Conservation (phyloP, 2,113 vertebrate species). For the Ranitomeya imitator region DNA sequence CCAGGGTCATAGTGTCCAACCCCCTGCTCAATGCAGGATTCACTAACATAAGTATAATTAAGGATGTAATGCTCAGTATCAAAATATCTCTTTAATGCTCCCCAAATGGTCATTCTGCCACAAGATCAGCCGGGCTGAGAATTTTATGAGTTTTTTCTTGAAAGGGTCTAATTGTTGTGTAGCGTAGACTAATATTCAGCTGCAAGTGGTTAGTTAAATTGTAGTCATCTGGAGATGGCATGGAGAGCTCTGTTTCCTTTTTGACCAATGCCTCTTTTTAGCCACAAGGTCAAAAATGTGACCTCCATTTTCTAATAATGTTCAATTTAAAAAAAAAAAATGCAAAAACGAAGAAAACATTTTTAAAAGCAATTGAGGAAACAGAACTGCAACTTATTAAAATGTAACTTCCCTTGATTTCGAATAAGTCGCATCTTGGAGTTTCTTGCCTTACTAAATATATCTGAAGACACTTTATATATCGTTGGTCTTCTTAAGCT, state of each 20-base stretch:
- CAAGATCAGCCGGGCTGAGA: neutral
- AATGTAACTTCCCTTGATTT: too few relatives aligned
- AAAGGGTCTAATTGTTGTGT: slow-evolving; percentile 50
- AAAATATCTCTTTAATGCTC: neutral
- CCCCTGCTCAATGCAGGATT: neutral
- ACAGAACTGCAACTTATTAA: neutral
- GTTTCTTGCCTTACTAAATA: too few relatives aligned
- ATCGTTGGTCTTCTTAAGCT: too few relatives aligned
- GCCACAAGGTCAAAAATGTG: slow-evolving; percentile 38
- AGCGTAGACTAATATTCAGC: slow-evolving; percentile 45
- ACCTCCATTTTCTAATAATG: slow-evolving; percentile 43
- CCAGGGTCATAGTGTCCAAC: too few relatives aligned
- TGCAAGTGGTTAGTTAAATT: slow-evolving; percentile 52
- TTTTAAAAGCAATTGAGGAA: neutral
- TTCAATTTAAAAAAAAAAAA: neutral
- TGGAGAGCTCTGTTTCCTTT: slow-evolving; percentile 19
- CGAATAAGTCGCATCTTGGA: too few relatives aligned
- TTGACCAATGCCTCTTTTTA: slow-evolving; percentile 35
- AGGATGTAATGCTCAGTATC: neutral
- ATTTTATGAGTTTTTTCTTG: slow-evolving; percentile 24
- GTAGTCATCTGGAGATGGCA: slow-evolving; percentile 39
- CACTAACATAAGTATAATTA: neutral
- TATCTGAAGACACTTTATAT: too few relatives aligned
- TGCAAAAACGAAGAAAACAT: neutral
- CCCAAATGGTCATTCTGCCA: neutral